These are phyloP conservation scores for Rhinopomastus cyanomelas DNA, from an alignment of 2,113 vertebrate species.

Conservation along the genomic window DNA sequence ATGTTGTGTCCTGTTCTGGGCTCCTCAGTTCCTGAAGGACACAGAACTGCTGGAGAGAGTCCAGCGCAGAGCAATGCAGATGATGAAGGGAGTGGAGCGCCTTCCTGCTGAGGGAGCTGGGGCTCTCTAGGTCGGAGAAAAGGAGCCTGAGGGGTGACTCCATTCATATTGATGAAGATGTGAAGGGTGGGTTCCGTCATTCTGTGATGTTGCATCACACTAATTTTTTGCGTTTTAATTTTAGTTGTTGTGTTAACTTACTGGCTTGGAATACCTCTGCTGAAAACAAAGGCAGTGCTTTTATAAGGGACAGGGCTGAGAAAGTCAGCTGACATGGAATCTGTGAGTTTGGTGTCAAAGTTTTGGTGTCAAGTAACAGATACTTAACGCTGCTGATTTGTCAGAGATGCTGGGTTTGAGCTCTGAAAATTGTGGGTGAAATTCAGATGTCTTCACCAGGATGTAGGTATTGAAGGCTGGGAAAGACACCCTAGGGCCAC, in stretches of 20 bases:
- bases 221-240: background rate
- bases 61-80: too few species aligned
- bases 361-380: background rate
- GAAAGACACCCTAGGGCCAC: background rate
- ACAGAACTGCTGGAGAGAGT: too few species aligned
- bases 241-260: background rate
- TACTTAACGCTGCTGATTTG: background rate
- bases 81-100: too few species aligned
- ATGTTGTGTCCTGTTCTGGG: too few species aligned
- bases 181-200: too few species aligned
- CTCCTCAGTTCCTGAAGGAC: too few species aligned
- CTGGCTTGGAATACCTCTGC: background rate
- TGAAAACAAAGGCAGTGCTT: background rate
- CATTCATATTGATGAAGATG: too few species aligned
- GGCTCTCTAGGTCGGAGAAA: too few species aligned
- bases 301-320: background rate
- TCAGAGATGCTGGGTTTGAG: background rate
- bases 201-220: background rate
- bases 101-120: too few species aligned
- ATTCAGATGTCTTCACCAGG: background rate
- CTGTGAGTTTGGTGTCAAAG: background rate
- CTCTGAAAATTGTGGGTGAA: background rate
- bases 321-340: background rate
- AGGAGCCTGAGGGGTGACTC: too few species aligned
- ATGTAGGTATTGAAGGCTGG: background rate